A percentile compares a stretch with the other conserved stretches of the same genome.
phyloP scores from a whole-genome alignment of 2,888 invertebrate genomes.

The Rugalucina vietnamica region DNA sequence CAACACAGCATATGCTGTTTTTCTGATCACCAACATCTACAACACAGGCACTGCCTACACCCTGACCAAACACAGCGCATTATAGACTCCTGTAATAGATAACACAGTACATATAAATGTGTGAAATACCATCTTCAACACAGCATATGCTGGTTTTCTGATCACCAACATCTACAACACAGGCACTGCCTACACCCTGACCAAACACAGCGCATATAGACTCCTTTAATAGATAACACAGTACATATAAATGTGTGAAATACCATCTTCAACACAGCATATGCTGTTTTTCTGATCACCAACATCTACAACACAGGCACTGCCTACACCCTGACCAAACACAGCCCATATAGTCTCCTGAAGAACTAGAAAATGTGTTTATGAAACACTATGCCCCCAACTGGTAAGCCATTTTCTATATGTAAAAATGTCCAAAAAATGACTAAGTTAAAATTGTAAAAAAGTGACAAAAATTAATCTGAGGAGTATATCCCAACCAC shows the following conservation, averaged over 20 bases:
- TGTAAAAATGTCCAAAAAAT: too few relatives aligned
- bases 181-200: conserved; percentile 93
- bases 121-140: conserved; percentile 98
- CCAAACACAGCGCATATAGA: conserved; percentile 94
- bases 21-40: conserved; percentile 98
- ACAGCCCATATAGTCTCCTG: conserved; percentile 94
- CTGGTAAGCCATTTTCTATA: too few relatives aligned
- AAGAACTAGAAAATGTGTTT: too few relatives aligned
- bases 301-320: conserved; percentile 97
- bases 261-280: conserved; percentile 98
- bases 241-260: too few relatives aligned
- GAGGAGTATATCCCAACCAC: too few relatives aligned
- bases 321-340: conserved; percentile 92
- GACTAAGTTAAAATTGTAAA: too few relatives aligned
- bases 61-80: conserved; percentile 93
- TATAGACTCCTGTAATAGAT: conserved; percentile 90
- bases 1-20: conserved; percentile 97
- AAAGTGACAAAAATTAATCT: too few relatives aligned
- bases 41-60: conserved; percentile 94
- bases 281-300: conserved; percentile 98
- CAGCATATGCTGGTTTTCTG: conserved; percentile 98
- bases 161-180: conserved; percentile 97
- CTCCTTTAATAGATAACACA: conserved; percentile 88
- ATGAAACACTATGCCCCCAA: too few relatives aligned
- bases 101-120: too few relatives aligned